Conservation (phyloP, 1,140 invertebrate genomes). For the Campoletis sonorensis region DNA sequence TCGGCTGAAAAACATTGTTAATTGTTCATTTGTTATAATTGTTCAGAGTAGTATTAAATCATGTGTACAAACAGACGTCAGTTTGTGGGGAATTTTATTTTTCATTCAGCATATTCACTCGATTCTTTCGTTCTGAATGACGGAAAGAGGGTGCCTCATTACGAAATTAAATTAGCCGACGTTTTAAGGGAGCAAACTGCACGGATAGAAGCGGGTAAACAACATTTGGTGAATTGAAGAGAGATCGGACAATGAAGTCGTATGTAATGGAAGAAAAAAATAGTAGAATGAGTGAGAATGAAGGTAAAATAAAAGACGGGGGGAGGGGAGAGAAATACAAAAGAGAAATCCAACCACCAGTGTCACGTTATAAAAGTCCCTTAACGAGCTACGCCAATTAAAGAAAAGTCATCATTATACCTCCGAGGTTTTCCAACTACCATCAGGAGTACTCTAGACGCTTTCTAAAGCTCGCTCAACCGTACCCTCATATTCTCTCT, state of each 20-base stretch:
- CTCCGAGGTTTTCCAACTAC: constrained; percentile 27
- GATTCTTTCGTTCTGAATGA: background rate
- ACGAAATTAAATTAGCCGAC: background rate
- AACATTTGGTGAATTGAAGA: background rate
- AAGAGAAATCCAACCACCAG: constrained; percentile 32
- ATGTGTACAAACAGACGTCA: too few relatives aligned
- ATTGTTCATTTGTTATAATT: too few relatives aligned
- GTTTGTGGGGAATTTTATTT: background rate
- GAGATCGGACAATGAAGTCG: constrained; percentile 15
- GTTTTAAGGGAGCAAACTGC: background rate
- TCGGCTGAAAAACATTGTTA: too few relatives aligned
- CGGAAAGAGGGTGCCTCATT: background rate
- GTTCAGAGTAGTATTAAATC: too few relatives aligned
- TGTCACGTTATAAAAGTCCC: constrained; percentile 37
- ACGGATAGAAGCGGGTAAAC: background rate
- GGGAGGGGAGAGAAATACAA: background rate
- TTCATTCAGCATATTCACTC: background rate
- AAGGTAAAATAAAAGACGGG: background rate
- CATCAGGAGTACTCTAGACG: constrained; percentile 27
- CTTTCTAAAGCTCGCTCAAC: constrained; percentile 39
- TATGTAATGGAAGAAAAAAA: background rate
- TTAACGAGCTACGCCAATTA: constrained; percentile 44
- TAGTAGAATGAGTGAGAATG: background rate
- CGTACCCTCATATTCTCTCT: constrained; percentile 15
- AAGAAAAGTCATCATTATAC: constrained; percentile 45